These are phyloP conservation scores for Pangasianodon hypophthalmus DNA, from an alignment of 2,113 vertebrate species.

Conservation along the genomic window DNA sequence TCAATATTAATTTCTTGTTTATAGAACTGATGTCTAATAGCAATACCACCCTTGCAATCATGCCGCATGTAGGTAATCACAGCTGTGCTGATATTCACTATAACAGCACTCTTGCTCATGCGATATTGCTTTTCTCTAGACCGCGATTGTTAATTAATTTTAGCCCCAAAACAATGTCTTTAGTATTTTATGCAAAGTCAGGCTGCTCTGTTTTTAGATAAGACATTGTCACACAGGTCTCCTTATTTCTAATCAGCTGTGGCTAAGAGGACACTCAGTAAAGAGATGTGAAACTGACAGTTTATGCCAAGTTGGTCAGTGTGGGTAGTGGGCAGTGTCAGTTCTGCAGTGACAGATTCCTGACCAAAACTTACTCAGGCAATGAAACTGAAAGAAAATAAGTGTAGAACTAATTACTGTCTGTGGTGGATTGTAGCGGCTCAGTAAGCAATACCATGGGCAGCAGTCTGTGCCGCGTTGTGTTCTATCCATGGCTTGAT, in stretches of 20 bases:
- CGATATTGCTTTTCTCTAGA: too few relatives aligned
- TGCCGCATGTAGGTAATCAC: background rate
- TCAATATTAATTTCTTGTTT: background rate
- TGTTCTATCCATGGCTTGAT: background rate
- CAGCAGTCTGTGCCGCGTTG: background rate
- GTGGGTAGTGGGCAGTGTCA: background rate
- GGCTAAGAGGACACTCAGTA: background rate
- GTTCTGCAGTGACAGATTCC: background rate
- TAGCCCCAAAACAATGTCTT: background rate
- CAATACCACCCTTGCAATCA: background rate
- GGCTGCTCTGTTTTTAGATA: background rate
- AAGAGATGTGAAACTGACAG: constrained; percentile 20
- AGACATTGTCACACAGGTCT: background rate
- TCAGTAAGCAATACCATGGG: background rate
- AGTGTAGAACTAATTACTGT: background rate
- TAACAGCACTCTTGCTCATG: too few relatives aligned
- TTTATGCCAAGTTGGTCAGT: background rate
- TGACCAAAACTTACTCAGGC: background rate
- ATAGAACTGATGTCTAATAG: background rate
- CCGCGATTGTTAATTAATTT: background rate
- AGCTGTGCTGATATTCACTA: background rate
- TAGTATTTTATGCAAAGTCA: background rate
- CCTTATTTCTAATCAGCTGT: background rate
- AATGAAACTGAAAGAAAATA: background rate
- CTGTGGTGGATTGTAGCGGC: background rate